Evolutionary conservation across 1,140 invertebrate species (phyloP), one percentile per base, ranked within the genome.

Genomic region (Schlechtendalia chinensis): DNA sequence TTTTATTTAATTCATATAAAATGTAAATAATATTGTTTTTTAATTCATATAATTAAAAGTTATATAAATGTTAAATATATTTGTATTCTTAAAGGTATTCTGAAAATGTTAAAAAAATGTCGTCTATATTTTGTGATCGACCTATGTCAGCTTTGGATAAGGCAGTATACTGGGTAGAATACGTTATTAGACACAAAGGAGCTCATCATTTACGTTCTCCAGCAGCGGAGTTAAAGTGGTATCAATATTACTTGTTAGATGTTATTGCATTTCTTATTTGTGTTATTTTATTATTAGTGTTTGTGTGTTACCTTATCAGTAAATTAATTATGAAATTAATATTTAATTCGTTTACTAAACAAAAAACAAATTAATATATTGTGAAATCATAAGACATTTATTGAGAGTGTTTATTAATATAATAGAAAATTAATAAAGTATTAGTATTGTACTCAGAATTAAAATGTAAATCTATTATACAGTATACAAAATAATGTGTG

Each of bases 151-250:
- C 89, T 0, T 82, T 90, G 50, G 87, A 90, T 16, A 87, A 86
- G 24, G 89, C 89, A 4, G 83, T 90, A 54, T 90, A 87, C 82
- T 91, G 90, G 90, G 89, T 88, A 3, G 90, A 91, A 82, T 90
- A 88, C 81, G 89, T 89, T 8, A 89, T 90, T 5, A 86, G 90
- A 19, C 90, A 91, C 79, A 86, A 89, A 63, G 84, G 86, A 61
- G 84, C 85, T 17, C 83, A 82, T 24, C 82, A 84, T 27, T 81
- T 87, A 10, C 83, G 83, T 77, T 86, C 86, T 16, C 83, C 85
- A 0, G 86, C 83, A 0, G 58, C 84, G 1, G 77, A 86, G 32
- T 83, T 88, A 1, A 74, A 82, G 11, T 86, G 86, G 85, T 87
- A 86, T 83, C 86, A 88, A 82, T 82, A 84, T 56, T 83, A 82